Percentiles rank a stretch among this genome's conserved stretches.
Conservation (phyloP, 2,113 vertebrate genomes). For the Pipra filicauda region DNA sequence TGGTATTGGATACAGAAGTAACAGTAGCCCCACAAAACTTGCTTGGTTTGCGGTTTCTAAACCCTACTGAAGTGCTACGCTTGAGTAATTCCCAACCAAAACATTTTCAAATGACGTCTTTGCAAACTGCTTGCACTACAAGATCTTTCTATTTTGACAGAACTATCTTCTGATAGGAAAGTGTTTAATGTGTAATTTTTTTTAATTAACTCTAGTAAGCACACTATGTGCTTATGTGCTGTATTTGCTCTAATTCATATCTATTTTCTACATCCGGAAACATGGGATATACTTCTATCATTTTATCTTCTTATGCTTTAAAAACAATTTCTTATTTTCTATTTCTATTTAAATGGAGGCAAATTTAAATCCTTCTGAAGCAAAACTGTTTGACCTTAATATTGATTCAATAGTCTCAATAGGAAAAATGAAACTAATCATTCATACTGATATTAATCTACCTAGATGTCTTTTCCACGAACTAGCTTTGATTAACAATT, state of each 20-base stretch:
- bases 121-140: background rate
- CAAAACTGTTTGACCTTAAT: background rate
- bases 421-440: background rate
- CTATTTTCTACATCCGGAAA: background rate
- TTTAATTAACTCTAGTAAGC: background rate
- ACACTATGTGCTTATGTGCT: background rate
- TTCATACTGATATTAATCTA: conserved; percentile 1
- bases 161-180: background rate
- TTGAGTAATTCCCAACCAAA: background rate
- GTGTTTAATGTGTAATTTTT: background rate
- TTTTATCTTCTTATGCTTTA: background rate
- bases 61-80: rapidly evolving
- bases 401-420: background rate
- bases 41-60: background rate
- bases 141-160: background rate
- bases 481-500: conserved; percentile 47
- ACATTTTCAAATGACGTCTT: background rate
- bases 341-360: background rate
- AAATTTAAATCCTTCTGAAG: background rate
- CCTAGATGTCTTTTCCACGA: background rate
- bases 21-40: background rate
- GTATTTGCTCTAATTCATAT: background rate
- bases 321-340: background rate
- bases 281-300: background rate
- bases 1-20: background rate